Conservation (phyloP, 2,113 vertebrate species). For the Ictidomys tridecemlineatus region DNA sequence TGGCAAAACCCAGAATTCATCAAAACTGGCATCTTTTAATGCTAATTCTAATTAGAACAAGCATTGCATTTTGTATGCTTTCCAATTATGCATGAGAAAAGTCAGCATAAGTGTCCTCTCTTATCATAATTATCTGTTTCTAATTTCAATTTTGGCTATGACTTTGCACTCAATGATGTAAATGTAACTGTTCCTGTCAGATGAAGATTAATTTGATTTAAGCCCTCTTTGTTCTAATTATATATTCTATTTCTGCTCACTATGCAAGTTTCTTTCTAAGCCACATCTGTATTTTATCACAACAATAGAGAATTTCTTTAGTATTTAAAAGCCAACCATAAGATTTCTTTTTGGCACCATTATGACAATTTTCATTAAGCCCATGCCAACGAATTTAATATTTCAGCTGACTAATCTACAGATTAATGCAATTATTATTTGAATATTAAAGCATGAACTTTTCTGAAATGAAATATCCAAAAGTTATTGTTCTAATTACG, state of each 20-base stretch:
- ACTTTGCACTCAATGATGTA: conserved; percentile 91
- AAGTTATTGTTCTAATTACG: conserved; percentile 86
- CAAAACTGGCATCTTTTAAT: conserved; percentile 86
- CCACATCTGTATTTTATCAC: conserved; percentile 91
- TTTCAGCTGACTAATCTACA: conserved; percentile 86
- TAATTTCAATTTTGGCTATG: conserved; percentile 93
- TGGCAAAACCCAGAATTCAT: conserved; percentile 83
- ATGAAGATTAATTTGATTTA: conserved; percentile 94
- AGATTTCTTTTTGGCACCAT: conserved; percentile 85
- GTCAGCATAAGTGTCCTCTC: conserved; percentile 89
- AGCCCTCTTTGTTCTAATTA: conserved; percentile 92
- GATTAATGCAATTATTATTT: conserved; percentile 87
- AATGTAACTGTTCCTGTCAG: conserved; percentile 94
- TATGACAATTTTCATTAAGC: conserved; percentile 77
- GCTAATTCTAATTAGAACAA: conserved; percentile 90
- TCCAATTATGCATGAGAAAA: conserved; percentile 90
- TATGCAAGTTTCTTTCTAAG: conserved; percentile 89
- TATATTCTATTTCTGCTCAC: conserved; percentile 92
- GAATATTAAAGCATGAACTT: conserved; percentile 85
- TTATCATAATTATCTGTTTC: conserved; percentile 94
- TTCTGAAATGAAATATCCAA: conserved; percentile 81
- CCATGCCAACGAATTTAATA: conserved; percentile 86
- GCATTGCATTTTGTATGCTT: conserved; percentile 88
- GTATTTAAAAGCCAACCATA: conserved; percentile 83
- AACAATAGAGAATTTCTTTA: conserved; percentile 85